These are phyloP conservation scores for Drosophila pseudoananassae DNA, from an alignment of 1,140 invertebrate species.

Conservation along the genomic window DNA sequence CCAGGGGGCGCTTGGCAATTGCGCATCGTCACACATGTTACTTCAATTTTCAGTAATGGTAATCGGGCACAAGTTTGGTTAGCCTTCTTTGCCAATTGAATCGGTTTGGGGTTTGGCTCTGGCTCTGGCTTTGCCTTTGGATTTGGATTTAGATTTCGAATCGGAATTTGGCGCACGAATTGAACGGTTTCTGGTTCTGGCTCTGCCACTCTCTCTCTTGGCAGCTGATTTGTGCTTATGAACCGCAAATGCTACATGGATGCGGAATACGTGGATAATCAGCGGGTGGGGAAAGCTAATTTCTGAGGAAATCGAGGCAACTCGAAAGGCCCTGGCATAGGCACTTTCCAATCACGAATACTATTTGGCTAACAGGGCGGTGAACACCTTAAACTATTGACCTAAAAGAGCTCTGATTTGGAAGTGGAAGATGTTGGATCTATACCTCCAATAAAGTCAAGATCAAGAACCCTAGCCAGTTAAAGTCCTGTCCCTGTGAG, in stretches of 20 bases:
- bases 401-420: not conserved
- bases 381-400: not conserved
- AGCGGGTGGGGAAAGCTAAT: constrained; percentile 23
- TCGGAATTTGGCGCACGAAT: constrained; percentile 51
- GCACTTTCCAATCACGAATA: constrained; percentile 8
- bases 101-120: constrained; percentile 22
- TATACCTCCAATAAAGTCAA: too few relatives aligned
- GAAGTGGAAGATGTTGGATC: not conserved
- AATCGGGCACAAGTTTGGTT: constrained; percentile 49
- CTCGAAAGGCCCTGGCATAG: not conserved
- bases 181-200: constrained; percentile 45
- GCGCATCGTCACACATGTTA: constrained; percentile 72
- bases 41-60: constrained; percentile 76
- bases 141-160: constrained; percentile 21
- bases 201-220: constrained; percentile 15
- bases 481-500: constrained; percentile 35
- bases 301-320: constrained; percentile 6
- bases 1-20: constrained; percentile 61
- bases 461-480: constrained; percentile 40
- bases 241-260: constrained; percentile 35
- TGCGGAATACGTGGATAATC: constrained; percentile 25
- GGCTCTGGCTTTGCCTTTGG: not conserved
- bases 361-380: not conserved
- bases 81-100: constrained; percentile 31
- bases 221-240: constrained; percentile 35